Evolutionary conservation across 2,113 vertebrate genomes (phyloP).

Genomic region (Myotis yumanensis): DNA sequence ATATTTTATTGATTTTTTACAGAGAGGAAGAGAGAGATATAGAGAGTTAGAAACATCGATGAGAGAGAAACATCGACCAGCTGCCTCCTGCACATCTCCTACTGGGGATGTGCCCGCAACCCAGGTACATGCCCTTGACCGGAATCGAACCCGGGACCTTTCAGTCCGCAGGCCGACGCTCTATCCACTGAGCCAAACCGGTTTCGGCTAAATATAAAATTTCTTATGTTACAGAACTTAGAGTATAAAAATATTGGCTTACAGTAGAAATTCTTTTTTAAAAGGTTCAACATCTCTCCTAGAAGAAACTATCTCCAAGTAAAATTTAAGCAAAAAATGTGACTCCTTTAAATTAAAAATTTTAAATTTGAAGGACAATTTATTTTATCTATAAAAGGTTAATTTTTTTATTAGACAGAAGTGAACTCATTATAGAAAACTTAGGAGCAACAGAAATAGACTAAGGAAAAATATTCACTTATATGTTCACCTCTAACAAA

Average conservation of each 20-base stretch:
- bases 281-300: slow-evolving; percentile 13
- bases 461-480: background rate
- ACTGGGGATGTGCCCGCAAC: too few relatives aligned
- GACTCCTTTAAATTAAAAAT: background rate
- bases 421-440: background rate
- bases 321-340: slow-evolving; percentile 26
- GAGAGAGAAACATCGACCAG: too few relatives aligned
- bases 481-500: background rate
- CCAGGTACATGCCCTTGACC: too few relatives aligned
- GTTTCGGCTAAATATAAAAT: slow-evolving; percentile 71
- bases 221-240: slow-evolving; percentile 42
- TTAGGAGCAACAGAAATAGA: background rate
- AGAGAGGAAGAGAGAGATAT: too few relatives aligned
- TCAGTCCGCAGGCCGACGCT: too few relatives aligned
- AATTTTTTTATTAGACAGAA: background rate
- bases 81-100: too few relatives aligned
- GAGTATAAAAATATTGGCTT: slow-evolving; percentile 45
- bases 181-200: too few relatives aligned
- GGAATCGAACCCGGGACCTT: too few relatives aligned
- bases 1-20: too few relatives aligned
- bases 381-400: background rate
- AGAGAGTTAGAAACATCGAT: too few relatives aligned
- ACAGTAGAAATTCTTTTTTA: background rate
- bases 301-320: background rate
- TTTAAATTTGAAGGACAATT: background rate